Percentiles rank a stretch among this genome's conserved stretches.
Conservation (phyloP, 2,888 invertebrate species). For the Cryptus armator region DNA sequence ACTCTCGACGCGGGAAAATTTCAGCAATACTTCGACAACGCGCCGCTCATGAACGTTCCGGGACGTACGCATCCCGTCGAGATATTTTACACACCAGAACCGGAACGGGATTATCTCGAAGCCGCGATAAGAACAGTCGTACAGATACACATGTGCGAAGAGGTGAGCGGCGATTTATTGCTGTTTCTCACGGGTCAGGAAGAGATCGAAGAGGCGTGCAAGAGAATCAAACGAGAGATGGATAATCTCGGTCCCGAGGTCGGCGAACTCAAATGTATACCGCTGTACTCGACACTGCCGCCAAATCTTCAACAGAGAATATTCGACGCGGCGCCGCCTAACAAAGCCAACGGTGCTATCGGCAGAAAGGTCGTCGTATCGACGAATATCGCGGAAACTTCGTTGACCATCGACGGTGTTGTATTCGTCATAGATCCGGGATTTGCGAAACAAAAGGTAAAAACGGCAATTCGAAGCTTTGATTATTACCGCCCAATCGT, state of each 20-base stretch:
- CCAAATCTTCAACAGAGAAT: constrained; percentile 98
- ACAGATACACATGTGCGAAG: constrained; percentile 98
- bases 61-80: constrained; percentile 98
- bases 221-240: constrained; percentile 97
- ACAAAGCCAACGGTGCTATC: constrained; percentile 94
- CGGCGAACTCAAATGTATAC: constrained; percentile 99
- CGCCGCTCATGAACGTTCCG: constrained; percentile 99
- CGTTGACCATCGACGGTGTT: constrained; percentile 99
- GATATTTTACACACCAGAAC: constrained; percentile 99
- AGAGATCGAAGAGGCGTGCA: constrained; percentile 99
- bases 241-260: constrained; percentile 98
- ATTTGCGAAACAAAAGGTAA: constrained; percentile 98
- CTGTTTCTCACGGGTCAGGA: constrained; percentile 96
- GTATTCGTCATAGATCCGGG: constrained; percentile 99
- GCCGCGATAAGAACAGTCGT: constrained; percentile 99
- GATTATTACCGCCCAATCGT: not conserved
- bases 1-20: constrained; percentile 99
- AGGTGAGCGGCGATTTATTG: constrained; percentile 95
- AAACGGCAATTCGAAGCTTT: not conserved
- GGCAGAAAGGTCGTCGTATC: constrained; percentile 98
- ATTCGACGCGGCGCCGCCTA: constrained; percentile 98
- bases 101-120: constrained; percentile 98
- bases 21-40: constrained; percentile 99
- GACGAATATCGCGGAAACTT: constrained; percentile 99
- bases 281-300: constrained; percentile 98